Percentiles rank a stretch among this genome's conserved stretches.
Evolutionary conservation across 2,888 invertebrate species (phyloP).

Genomic region (Zeuzera pyrina): DNA sequence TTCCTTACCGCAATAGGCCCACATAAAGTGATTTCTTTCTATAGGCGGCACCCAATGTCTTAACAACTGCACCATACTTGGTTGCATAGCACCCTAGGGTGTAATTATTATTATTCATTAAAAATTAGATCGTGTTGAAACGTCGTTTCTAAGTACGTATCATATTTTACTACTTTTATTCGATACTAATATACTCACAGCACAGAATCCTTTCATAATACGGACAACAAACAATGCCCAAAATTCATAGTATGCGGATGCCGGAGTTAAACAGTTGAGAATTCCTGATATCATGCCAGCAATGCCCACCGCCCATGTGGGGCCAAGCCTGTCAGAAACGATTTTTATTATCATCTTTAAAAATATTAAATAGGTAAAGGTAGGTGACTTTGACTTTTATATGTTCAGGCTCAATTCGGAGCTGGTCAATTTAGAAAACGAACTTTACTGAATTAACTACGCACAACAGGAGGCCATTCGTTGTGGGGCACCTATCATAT

Average conservation of each 20-base stretch:
- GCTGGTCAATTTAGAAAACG: too few relatives aligned
- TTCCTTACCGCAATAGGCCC: slow-evolving; percentile 62
- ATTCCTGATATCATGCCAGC: slow-evolving; percentile 48
- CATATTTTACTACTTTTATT: too few relatives aligned
- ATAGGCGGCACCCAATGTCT: slow-evolving; percentile 61
- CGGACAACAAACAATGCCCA: slow-evolving; percentile 50
- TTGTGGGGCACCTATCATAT: too few relatives aligned
- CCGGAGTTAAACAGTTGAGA: slow-evolving; percentile 48
- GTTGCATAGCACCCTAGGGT: slow-evolving; percentile 65
- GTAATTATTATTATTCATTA: too few relatives aligned
- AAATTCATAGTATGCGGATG: slow-evolving; percentile 44
- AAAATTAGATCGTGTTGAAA: too few relatives aligned
- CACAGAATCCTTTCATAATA: slow-evolving; percentile 51
- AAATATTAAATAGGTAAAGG: too few relatives aligned
- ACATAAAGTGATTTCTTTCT: slow-evolving; percentile 63
- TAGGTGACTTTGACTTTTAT: too few relatives aligned
- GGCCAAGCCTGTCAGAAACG: slow-evolving; percentile 39
- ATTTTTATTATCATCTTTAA: too few relatives aligned
- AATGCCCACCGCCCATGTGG: slow-evolving; percentile 54
- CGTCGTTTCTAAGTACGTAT: too few relatives aligned
- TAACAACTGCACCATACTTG: slow-evolving; percentile 60
- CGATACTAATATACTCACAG: slow-evolving; percentile 41
- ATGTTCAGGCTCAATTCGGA: too few relatives aligned
- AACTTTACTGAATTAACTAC: too few relatives aligned
- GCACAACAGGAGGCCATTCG: too few relatives aligned